Evolutionary conservation across 2,888 invertebrate species (phyloP).

Genomic region (Portevinia maculata): DNA sequence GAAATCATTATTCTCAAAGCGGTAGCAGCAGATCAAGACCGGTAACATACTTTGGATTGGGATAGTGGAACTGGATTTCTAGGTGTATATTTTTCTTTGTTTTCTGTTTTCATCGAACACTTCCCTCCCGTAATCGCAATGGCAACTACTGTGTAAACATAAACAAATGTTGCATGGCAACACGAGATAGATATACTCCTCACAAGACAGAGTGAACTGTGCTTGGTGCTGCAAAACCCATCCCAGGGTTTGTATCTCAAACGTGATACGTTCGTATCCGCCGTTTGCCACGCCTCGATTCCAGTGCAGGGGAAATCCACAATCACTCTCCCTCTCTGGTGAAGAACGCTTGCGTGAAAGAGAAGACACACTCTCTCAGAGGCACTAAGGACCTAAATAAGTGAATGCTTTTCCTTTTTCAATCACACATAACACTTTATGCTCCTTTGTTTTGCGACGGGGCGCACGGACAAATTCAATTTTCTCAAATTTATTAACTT

Average conservation of each 20-base stretch:
- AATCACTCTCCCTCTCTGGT: slow-evolving; percentile 50
- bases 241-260: slow-evolving; percentile 44
- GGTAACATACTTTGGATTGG: slow-evolving; percentile 20
- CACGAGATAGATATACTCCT: slow-evolving; percentile 46
- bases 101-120: neutral
- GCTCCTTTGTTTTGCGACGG: slow-evolving; percentile 23
- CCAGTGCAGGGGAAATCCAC: slow-evolving; percentile 47
- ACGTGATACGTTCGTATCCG: slow-evolving; percentile 61
- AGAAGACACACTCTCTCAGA: neutral
- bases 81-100: slow-evolving; percentile 16
- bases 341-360: slow-evolving; percentile 24
- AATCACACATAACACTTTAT: slow-evolving; percentile 33
- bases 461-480: slow-evolving; percentile 51
- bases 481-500: slow-evolving; percentile 71
- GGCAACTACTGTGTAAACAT: slow-evolving; percentile 73
- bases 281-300: slow-evolving; percentile 43
- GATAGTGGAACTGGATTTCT: too few species aligned
- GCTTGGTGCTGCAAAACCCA: slow-evolving; percentile 34
- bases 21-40: slow-evolving; percentile 54
- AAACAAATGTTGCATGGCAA: slow-evolving; percentile 67
- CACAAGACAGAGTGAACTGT: neutral
- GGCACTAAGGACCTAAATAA: neutral
- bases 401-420: slow-evolving; percentile 37
- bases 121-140: slow-evolving; percentile 61
- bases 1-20: slow-evolving; percentile 55